Conservation (phyloP, 2,797 vertebrate species). For the Hemitrygon akajei region DNA sequence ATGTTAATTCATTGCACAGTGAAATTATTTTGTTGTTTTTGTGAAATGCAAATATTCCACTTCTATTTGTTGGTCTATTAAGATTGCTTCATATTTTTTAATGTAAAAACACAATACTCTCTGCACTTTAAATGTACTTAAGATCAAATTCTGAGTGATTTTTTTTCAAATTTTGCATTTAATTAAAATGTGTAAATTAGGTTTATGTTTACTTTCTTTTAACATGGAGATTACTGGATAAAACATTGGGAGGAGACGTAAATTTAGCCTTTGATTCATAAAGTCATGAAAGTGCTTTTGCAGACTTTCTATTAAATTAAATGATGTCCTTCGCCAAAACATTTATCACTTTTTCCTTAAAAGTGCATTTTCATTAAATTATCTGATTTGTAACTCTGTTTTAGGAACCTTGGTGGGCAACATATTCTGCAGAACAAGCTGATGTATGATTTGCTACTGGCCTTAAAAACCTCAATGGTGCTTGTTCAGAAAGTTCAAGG, state of each 20-base stretch:
- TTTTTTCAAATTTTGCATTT: neutral
- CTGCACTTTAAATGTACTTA: neutral
- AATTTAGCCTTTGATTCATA: neutral
- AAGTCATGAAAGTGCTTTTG: neutral
- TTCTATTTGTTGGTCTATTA: neutral
- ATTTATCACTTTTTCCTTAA: neutral
- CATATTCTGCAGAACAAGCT: constrained; percentile 76
- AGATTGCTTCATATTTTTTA: neutral
- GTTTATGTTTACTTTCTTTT: neutral
- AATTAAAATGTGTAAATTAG: neutral
- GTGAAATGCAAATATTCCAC: neutral
- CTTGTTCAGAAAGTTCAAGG: constrained; percentile 75
- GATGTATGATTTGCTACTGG: constrained; percentile 77
- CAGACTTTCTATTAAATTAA: neutral
- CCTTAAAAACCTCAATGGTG: constrained; percentile 77
- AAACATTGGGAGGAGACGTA: neutral
- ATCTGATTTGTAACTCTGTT: constrained; percentile 35
- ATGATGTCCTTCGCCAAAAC: neutral
- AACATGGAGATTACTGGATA: neutral
- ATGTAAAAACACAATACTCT: neutral
- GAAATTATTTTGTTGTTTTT: neutral
- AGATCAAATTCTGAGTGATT: neutral
- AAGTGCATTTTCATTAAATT: neutral
- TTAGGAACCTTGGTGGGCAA: constrained; percentile 70
- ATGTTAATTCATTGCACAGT: neutral